phyloP scores from a whole-genome alignment of 2,888 invertebrate species.

The Agelastica alni region DNA sequence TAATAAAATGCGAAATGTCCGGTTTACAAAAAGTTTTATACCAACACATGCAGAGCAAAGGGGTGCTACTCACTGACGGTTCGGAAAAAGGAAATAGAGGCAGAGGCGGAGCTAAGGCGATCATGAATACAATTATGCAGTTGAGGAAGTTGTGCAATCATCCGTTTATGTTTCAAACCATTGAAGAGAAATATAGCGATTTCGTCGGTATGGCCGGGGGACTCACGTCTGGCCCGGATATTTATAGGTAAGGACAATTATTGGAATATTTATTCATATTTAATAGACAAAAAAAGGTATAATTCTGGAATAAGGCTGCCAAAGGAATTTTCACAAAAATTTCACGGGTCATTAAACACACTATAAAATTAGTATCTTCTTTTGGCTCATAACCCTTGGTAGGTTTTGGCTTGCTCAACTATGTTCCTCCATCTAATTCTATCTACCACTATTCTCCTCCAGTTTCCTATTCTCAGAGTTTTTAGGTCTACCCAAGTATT shows the following conservation, averaged over 20 bases:
- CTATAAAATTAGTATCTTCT: no score
- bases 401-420: no score
- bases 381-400: no score
- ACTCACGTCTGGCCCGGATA: conserved; percentile 83
- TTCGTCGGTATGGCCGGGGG: conserved; percentile 79
- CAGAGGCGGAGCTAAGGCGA: conserved; percentile 90
- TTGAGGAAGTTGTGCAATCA: conserved; percentile 98
- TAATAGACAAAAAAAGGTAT: no score
- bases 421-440: no score
- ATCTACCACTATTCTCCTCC: no score
- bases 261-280: no score
- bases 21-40: conserved; percentile 92
- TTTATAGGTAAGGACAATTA: conserved; percentile 67
- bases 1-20: conserved; percentile 99
- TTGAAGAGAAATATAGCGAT: conserved; percentile 96
- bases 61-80: conserved; percentile 92
- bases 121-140: conserved; percentile 99
- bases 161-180: conserved; percentile 99
- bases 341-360: no score
- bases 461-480: no score
- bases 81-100: conserved; percentile 89
- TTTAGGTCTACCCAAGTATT: no score
- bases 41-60: conserved; percentile 97
- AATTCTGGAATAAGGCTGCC: no score
- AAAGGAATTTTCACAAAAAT: no score